Conservation (phyloP, 2,797 vertebrate species). For the Pseudochirops corinnae region DNA sequence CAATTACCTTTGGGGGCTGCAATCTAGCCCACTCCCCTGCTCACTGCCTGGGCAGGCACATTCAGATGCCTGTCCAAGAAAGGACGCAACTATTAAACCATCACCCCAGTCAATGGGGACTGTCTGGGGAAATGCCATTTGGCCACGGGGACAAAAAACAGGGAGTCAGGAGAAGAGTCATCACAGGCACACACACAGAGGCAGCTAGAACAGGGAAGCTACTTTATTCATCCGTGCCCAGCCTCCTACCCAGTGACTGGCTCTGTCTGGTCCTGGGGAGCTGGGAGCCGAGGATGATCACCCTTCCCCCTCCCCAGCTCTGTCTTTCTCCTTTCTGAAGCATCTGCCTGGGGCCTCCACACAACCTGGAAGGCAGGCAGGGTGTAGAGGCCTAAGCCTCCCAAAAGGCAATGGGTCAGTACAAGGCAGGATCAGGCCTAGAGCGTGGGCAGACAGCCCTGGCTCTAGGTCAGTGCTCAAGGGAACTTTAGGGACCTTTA, state of each 20-base stretch:
- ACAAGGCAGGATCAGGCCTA: background rate
- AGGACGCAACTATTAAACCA: slow-evolving; percentile 87
- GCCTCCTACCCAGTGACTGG: background rate
- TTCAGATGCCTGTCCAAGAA: slow-evolving; percentile 90
- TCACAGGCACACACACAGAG: slow-evolving; percentile 47
- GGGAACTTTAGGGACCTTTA: background rate
- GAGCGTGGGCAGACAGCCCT: background rate
- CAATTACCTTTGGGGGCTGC: slow-evolving; percentile 89
- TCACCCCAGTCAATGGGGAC: slow-evolving; percentile 84
- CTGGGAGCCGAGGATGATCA: background rate
- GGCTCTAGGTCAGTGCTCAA: background rate
- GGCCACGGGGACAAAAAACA: slow-evolving; percentile 80
- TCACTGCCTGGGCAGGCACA: slow-evolving; percentile 88
- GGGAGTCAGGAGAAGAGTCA: slow-evolving; percentile 82
- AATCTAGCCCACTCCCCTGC: slow-evolving; percentile 83
- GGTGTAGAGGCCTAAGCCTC: background rate
- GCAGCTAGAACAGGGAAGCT: background rate
- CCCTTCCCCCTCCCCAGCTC: background rate
- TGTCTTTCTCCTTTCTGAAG: background rate
- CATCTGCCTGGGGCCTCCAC: background rate
- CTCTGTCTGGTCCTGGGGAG: background rate
- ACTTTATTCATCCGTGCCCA: background rate
- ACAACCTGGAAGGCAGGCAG: background rate
- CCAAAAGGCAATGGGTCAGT: background rate
- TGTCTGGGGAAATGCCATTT: slow-evolving; percentile 84